These are phyloP conservation scores for Phalacrocorax brasilianus DNA, from an alignment of 2,113 vertebrate species.

Conservation along the genomic window DNA sequence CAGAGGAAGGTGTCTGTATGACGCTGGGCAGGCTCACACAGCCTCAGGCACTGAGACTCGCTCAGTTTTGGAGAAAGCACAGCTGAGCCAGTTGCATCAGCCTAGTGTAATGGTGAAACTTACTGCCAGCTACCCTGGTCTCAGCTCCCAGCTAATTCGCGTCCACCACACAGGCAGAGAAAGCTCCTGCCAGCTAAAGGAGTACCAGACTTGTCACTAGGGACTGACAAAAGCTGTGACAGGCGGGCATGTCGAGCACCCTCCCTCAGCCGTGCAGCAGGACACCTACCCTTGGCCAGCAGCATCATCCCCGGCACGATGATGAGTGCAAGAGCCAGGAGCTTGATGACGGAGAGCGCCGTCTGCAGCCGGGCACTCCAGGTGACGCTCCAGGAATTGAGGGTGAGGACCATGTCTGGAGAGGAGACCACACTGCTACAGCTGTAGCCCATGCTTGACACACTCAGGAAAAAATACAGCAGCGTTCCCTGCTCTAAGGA, in stretches of 20 bases:
- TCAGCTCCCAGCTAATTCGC: neutral
- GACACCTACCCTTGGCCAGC: constrained; percentile 77
- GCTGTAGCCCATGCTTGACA: neutral
- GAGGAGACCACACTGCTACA: neutral
- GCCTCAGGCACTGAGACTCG: neutral
- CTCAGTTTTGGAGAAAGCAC: neutral
- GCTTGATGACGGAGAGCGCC: constrained; percentile 78
- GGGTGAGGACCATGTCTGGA: constrained; percentile 77
- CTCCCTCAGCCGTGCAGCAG: neutral
- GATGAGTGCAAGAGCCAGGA: constrained; percentile 82
- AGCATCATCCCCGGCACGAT: constrained; percentile 85
- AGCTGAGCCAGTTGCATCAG: neutral
- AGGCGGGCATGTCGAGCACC: accelerated
- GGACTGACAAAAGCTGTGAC: accelerated
- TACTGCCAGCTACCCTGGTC: accelerated
- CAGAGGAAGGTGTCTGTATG: neutral
- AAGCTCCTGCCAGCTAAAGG: neutral
- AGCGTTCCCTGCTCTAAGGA: neutral
- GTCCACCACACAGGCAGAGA: neutral
- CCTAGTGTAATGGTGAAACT: neutral
- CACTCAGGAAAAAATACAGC: neutral
- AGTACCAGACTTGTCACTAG: neutral
- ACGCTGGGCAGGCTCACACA: neutral
- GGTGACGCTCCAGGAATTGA: constrained; percentile 89
- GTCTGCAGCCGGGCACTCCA: constrained; percentile 81